Percentiles rank a stretch among this genome's conserved stretches.
Evolutionary conservation across 2,888 invertebrate genomes (phyloP).

Genomic region (Helleia helle): DNA sequence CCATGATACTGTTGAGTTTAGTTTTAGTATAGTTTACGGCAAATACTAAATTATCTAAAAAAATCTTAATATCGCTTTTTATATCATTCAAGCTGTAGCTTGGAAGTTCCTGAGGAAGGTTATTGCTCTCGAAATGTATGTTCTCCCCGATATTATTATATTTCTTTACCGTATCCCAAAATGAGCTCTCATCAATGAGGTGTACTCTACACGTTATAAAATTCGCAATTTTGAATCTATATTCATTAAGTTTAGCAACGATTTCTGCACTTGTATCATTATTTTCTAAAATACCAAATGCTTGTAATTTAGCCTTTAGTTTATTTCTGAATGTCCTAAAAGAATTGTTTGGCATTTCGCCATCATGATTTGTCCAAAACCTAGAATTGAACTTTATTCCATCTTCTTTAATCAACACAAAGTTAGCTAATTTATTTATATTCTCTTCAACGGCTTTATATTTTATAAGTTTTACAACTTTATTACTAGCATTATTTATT

Average conservation of each 20-base stretch:
- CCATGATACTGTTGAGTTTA: not conserved
- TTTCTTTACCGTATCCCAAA: not conserved
- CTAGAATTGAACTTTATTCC: slow-evolving; percentile 1
- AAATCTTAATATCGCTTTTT: not conserved
- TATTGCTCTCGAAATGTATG: not conserved
- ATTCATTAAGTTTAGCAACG: not conserved
- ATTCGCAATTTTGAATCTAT: not conserved
- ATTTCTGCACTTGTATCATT: not conserved
- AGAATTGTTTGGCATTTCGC: not conserved
- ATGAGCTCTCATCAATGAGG: not conserved
- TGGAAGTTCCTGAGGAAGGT: not conserved
- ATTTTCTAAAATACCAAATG: not conserved
- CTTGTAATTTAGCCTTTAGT: not conserved
- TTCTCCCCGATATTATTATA: not conserved
- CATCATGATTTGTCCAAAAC: not conserved
- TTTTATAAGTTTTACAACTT: not conserved
- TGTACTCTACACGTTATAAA: not conserved
- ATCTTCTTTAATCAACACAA: not conserved
- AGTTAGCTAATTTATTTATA: not conserved
- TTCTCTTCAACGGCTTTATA: not conserved
- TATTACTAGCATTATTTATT: not conserved
- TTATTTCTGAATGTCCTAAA: not conserved
- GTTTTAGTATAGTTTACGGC: not conserved
- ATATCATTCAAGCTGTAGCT: not conserved
- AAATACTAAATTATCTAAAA: not conserved